Evolutionary conservation across 2,797 vertebrate species (phyloP).

Genomic region (Tenualosa ilisha): DNA sequence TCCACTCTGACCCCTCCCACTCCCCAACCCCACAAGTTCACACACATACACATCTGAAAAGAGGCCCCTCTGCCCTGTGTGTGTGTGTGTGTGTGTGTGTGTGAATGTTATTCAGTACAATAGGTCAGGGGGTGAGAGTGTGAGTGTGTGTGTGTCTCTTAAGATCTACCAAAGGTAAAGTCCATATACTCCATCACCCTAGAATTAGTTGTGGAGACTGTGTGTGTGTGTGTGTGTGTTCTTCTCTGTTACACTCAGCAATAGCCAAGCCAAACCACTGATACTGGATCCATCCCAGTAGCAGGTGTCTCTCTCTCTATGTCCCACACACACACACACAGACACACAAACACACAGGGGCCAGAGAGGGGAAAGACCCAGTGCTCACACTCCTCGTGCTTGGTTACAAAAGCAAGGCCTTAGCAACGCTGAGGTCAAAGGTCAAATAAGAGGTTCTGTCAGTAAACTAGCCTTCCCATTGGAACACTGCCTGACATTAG

Average conservation of each 20-base stretch:
- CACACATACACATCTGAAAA: background rate
- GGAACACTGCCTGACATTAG: no score
- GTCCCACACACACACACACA: background rate
- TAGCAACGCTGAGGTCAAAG: slow-evolving; percentile 8
- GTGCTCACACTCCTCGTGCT: background rate
- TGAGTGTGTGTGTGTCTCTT: background rate
- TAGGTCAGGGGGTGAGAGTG: background rate
- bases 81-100: background rate
- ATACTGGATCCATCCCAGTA: background rate
- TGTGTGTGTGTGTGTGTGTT: background rate
- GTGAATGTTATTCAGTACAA: background rate
- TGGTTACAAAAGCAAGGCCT: background rate
- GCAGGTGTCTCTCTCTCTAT: background rate
- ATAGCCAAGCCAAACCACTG: background rate
- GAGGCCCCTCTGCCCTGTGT: background rate
- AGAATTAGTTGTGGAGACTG: background rate
- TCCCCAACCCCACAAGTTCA: no score
- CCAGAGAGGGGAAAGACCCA: background rate
- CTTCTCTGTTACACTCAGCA: background rate
- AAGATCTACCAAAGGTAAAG: background rate
- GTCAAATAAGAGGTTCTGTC: background rate
- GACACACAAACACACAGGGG: background rate
- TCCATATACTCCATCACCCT: no score
- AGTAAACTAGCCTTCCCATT: no score
- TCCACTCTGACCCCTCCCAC: no score